Evolutionary conservation across 2,888 invertebrate species (phyloP).

Genomic region (Idaea straminata): DNA sequence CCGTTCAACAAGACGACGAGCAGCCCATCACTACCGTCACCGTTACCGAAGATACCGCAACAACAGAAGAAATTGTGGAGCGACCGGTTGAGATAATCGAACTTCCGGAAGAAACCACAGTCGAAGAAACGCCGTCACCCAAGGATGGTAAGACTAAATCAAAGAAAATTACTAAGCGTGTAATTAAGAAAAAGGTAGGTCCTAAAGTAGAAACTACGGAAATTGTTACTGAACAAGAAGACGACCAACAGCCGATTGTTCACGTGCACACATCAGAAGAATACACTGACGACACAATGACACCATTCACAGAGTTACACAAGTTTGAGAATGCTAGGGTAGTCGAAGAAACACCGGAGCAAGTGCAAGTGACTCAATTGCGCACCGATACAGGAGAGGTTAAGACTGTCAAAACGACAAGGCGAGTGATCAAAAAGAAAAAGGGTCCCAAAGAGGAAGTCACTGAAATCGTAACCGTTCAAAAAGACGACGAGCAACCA

Average conservation of each 20-base stretch:
- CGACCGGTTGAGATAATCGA: background rate
- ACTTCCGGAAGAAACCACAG: conserved; percentile 43
- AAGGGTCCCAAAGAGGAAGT: conserved; percentile 15
- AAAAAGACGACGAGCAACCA: conserved; percentile 39
- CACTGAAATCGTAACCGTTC: conserved; percentile 27
- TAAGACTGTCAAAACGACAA: conserved; percentile 27
- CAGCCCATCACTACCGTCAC: conserved; percentile 20
- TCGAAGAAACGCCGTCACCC: conserved; percentile 37
- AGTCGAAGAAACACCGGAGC: conserved; percentile 19
- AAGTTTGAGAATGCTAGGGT: background rate
- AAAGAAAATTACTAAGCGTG: conserved; percentile 44
- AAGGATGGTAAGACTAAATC: conserved; percentile 36
- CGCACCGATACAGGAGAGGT: conserved; percentile 34
- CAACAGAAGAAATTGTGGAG: background rate
- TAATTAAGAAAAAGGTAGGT: conserved; percentile 56
- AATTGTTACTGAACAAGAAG: conserved; percentile 12
- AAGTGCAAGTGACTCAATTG: conserved; percentile 15
- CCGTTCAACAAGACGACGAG: conserved; percentile 43
- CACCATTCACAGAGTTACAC: conserved; percentile 15
- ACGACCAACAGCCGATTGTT: conserved; percentile 43
- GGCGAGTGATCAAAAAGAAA: conserved; percentile 26
- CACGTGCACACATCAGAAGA: conserved; percentile 47
- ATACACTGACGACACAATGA: conserved; percentile 19
- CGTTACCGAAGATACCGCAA: background rate
- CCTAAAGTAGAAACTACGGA: conserved; percentile 35